phyloP scores from a whole-genome alignment of 2,797 vertebrate genomes.

The Rhinella marina region DNA sequence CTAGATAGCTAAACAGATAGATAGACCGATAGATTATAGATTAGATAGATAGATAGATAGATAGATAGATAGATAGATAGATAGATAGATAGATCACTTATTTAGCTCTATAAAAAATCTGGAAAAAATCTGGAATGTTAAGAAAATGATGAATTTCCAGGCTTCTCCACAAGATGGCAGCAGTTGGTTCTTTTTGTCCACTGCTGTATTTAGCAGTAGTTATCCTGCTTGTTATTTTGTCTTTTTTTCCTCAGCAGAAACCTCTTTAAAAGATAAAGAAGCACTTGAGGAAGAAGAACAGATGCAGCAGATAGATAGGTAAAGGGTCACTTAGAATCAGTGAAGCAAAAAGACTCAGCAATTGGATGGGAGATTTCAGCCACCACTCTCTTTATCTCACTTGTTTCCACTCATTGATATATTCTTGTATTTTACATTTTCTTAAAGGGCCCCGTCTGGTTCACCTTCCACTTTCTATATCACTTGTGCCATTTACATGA shows the following conservation, averaged over 20 bases:
- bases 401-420: constrained; percentile 3
- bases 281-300: constrained; percentile 40
- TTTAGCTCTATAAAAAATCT: background rate
- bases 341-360: constrained; percentile 20
- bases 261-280: constrained; percentile 47
- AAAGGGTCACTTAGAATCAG: constrained; percentile 30
- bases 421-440: background rate
- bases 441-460: background rate
- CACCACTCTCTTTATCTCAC: background rate
- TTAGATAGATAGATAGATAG: no score
- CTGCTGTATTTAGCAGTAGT: background rate
- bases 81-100: background rate
- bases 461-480: background rate
- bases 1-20: no score
- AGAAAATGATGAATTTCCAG: background rate
- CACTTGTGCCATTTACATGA: background rate
- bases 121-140: background rate
- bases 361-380: background rate
- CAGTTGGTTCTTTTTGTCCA: background rate
- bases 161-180: constrained; percentile 42
- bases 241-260: constrained; percentile 21
- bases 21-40: no score
- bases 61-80: no score
- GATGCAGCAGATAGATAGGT: constrained; percentile 46
- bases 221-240: constrained; percentile 22